A percentile compares a stretch with the other conserved stretches of the same genome.
Conservation (phyloP, 2,797 vertebrate genomes). For the Gobionotothen gibberifrons region DNA sequence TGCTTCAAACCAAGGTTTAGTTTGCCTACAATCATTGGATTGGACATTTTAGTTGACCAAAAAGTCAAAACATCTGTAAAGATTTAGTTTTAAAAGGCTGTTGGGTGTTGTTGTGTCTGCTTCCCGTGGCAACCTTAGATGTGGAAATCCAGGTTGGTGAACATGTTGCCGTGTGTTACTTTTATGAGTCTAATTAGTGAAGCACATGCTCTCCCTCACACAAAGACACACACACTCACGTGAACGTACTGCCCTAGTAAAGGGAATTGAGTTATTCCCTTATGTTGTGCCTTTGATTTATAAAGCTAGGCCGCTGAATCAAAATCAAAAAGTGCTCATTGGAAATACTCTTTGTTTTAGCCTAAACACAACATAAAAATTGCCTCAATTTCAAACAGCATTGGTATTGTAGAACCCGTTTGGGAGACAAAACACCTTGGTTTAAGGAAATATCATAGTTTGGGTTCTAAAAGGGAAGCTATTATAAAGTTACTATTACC, state of each 20-base stretch:
- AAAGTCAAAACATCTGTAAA: constrained; percentile 61
- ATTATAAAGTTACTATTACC: no score
- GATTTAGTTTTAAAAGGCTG: constrained; percentile 68
- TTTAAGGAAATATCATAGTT: no score
- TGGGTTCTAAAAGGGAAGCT: no score
- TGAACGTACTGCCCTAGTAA: not conserved
- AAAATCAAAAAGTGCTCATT: not conserved
- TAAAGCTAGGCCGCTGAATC: not conserved
- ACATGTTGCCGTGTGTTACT: constrained; percentile 64
- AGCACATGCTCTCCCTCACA: constrained; percentile 20
- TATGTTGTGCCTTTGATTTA: constrained; percentile 3
- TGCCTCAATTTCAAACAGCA: no score
- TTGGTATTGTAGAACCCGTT: no score
- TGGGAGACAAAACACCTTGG: no score
- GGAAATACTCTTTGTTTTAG: not conserved
- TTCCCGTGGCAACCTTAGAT: constrained; percentile 74
- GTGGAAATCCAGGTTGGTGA: constrained; percentile 69
- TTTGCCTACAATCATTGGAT: not conserved
- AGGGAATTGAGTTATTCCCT: not conserved
- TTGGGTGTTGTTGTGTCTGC: constrained; percentile 81
- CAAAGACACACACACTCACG: not conserved
- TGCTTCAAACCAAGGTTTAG: not conserved
- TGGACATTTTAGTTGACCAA: constrained; percentile 16
- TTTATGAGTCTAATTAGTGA: constrained; percentile 74
- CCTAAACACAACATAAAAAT: not conserved